phyloP scores from a whole-genome alignment of 92 coral and sea anemone genomes.

The Parazoanthus swiftii region DNA sequence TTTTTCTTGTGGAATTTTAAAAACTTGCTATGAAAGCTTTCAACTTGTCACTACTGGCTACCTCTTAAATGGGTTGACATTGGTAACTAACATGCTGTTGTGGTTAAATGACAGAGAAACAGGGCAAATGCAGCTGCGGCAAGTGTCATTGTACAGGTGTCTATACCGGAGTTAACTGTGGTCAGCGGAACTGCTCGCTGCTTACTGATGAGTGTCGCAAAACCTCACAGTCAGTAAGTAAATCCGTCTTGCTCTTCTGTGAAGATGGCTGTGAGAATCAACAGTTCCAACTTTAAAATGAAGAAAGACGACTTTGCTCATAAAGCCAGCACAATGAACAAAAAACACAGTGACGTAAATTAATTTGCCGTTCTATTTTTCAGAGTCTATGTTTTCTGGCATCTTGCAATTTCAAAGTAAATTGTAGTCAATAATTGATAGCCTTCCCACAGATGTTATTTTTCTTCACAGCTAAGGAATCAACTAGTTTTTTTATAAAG shows the following conservation, averaged over 20 bases:
- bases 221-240: slow-evolving; percentile 67
- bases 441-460: too few species aligned
- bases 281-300: background rate
- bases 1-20: background rate
- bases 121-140: slow-evolving; percentile 85
- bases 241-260: background rate
- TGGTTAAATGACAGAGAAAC: slow-evolving; percentile 17
- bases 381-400: background rate
- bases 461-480: too few species aligned
- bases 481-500: too few species aligned
- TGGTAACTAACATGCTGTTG: background rate
- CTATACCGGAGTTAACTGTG: slow-evolving; percentile 80
- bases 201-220: slow-evolving; percentile 67
- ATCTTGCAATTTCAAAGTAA: too few species aligned
- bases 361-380: background rate
- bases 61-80: background rate
- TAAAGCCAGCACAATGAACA: background rate
- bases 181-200: slow-evolving; percentile 75
- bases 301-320: background rate
- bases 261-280: too few species aligned
- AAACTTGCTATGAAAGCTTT: too few species aligned
- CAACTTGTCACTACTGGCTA: too few species aligned
- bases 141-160: slow-evolving; percentile 80
- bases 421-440: too few species aligned
- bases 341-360: background rate